phyloP scores from a whole-genome alignment of 2,113 vertebrate genomes.

The Suncus etruscus region DNA sequence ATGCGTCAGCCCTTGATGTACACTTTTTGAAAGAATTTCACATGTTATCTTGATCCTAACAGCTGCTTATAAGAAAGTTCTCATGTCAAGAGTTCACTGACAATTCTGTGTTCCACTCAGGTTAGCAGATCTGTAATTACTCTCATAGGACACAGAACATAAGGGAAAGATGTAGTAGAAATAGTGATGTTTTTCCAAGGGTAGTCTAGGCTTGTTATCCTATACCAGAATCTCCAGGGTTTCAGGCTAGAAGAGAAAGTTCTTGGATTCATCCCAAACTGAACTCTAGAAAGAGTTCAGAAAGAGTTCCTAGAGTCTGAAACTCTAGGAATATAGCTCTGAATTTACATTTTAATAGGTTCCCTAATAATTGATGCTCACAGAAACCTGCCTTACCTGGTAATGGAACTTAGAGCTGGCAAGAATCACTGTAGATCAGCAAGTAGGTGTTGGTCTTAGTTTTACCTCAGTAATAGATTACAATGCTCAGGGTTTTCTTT shows the following conservation, averaged over 20 bases:
- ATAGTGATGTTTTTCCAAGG: background rate
- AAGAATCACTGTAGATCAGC: background rate
- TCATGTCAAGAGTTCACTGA: background rate
- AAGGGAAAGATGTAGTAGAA: background rate
- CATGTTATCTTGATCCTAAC: background rate
- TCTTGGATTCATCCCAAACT: background rate
- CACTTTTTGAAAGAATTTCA: background rate
- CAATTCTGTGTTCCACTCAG: background rate
- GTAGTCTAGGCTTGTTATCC: background rate
- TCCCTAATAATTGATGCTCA: background rate
- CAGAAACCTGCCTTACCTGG: no score
- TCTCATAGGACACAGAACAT: background rate
- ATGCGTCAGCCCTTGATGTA: no score
- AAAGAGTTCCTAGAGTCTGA: background rate
- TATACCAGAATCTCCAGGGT: background rate
- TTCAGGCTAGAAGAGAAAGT: constrained; percentile 44
- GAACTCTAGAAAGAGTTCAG: no score
- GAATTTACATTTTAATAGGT: constrained; percentile 18
- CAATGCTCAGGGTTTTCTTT: no score
- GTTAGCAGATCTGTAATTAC: background rate
- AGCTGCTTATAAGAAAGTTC: background rate
- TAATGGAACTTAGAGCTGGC: no score
- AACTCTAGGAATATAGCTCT: background rate
- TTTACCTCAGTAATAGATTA: background rate
- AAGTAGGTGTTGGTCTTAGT: background rate